A percentile compares a stretch with the other conserved stretches of the same genome.
Evolutionary conservation across 2,113 vertebrate species (phyloP).

Genomic region (Indri indri): DNA sequence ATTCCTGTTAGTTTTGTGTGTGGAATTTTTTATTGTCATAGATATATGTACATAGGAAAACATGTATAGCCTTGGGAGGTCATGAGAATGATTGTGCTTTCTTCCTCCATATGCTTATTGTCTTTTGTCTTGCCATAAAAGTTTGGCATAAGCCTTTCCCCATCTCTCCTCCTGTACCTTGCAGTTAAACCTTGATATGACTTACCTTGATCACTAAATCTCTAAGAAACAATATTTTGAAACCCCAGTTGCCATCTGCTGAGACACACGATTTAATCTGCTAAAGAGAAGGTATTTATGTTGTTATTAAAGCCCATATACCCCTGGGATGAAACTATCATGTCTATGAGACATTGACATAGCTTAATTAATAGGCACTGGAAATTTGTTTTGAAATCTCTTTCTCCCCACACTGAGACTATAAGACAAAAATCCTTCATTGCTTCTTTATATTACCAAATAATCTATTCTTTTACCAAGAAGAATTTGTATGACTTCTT

Average conservation of each 20-base stretch:
- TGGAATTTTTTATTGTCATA: not conserved
- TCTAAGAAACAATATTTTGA: not conserved
- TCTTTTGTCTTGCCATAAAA: not conserved
- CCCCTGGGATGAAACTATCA: not conserved
- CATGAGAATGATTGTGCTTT: not conserved
- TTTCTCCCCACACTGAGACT: not conserved
- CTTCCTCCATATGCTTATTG: not conserved
- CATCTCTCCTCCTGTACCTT: not conserved
- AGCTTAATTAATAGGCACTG: not conserved
- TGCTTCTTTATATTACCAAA: not conserved
- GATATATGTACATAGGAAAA: not conserved
- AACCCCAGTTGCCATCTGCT: not conserved
- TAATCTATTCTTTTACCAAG: not conserved
- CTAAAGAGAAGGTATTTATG: not conserved
- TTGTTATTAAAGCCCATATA: not conserved
- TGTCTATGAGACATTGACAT: not conserved
- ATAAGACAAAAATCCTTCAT: not conserved
- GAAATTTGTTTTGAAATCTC: not conserved
- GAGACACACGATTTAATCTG: not conserved
- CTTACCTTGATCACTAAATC: not conserved
- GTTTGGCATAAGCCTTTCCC: not conserved
- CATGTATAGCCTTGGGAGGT: not conserved
- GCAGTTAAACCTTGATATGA: not conserved
- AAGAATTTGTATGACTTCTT: not conserved
- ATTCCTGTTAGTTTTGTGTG: not conserved